Conservation (phyloP, 2,888 invertebrate species). For the Amaurobius ferox region DNA sequence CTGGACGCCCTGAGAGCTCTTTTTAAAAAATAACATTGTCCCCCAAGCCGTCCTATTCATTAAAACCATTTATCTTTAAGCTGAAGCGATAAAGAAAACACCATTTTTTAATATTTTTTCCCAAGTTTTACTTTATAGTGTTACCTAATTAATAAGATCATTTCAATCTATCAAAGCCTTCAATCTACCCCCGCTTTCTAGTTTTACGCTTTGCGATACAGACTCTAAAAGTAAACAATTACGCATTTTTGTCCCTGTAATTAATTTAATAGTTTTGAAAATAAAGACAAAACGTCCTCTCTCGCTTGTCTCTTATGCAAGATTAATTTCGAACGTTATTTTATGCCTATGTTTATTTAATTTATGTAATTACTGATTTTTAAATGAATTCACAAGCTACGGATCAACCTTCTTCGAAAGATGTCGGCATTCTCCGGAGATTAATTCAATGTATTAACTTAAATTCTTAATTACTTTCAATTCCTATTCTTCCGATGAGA, state of each 20-base stretch:
- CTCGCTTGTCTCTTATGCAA: constrained; percentile 6
- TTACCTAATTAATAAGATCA: constrained; percentile 18
- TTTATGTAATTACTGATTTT: constrained; percentile 60
- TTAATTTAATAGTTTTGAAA: constrained; percentile 62
- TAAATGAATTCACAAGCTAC: constrained; percentile 44
- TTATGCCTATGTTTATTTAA: constrained; percentile 55
- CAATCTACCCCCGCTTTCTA: not conserved
- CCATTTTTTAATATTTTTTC: not conserved
- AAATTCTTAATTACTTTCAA: constrained; percentile 2
- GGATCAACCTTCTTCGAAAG: constrained; percentile 25
- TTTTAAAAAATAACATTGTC: not conserved
- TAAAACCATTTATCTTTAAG: not conserved
- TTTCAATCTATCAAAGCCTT: constrained; percentile 10
- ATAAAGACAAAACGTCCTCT: constrained; percentile 34
- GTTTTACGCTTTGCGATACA: not conserved
- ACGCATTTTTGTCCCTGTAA: constrained; percentile 11
- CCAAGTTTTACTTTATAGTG: not conserved
- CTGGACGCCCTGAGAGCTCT: no score
- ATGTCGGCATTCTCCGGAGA: not conserved
- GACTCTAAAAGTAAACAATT: constrained; percentile 2
- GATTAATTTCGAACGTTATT: constrained; percentile 51
- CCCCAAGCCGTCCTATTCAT: not conserved
- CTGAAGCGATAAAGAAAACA: not conserved
- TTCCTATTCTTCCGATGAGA: not conserved
- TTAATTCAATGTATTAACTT: constrained; percentile 19